Evolutionary conservation across 2,113 vertebrate genomes (phyloP), one percentile per base, ranked within the genome.

Genomic region (Macroglossus sobrinus): DNA sequence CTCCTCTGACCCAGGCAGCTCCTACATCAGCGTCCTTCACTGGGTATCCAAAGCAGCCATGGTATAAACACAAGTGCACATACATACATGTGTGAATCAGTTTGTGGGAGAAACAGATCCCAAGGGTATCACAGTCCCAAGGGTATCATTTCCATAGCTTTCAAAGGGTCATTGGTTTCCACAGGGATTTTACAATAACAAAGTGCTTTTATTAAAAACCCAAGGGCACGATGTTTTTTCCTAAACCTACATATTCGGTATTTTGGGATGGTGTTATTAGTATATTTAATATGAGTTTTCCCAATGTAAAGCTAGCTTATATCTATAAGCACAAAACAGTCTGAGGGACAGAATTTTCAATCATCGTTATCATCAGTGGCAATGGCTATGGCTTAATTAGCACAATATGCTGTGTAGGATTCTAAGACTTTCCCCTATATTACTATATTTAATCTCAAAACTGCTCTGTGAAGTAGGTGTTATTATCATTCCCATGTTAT

Each of bases 181-280:
- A 57, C 59, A 71, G 53, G 81, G 19, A 16, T 75, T 76, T 81
- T 47, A 24, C 4, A 28, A 40, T 33, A 12, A 33, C 33, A 76
- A 97, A 68, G 6, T 38, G 11, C 12, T 61, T 57, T 55, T 55
- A 68, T 61, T 74, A 68, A 91, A 88, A 84, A 26, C 28, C 9
- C 38, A 1, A 57, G 75, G 71, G 28, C 57, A 35, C 7, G 72
- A 33, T 61, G 28, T 5, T 59, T 80, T 92, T 38, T 14, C 35
- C 35, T 7, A 55, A 47, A 4, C 33, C n/a, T 33, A 19, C 10
- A 22, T 40, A n/a, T 22, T 43, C 26, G 63, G 33, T 38, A 1
- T 1, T 68, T 0, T 30, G 61, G 30, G 22, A 10, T 21, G 66
- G 71, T 53, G 91, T 79, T 47, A 79, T 30, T 11, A 19, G 33